These are phyloP conservation scores for Ectemnius lituratus DNA, from an alignment of 2,888 invertebrate genomes.

Conservation along the genomic window DNA sequence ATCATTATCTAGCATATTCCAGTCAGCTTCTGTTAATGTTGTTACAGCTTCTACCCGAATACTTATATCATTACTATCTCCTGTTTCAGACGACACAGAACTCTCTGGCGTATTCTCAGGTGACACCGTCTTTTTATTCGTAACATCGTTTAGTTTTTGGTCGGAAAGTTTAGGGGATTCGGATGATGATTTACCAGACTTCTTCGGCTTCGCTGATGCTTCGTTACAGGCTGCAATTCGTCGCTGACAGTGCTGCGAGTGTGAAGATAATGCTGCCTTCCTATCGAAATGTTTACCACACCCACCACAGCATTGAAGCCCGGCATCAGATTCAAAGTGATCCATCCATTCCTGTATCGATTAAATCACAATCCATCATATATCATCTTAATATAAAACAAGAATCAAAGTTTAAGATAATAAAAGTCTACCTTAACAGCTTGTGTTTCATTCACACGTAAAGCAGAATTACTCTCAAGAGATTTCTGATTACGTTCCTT, in stretches of 20 bases:
- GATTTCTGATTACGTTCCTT: constrained; percentile 27
- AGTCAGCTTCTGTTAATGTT: constrained; percentile 61
- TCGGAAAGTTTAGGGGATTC: neutral
- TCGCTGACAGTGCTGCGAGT: constrained; percentile 83
- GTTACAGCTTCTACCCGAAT: constrained; percentile 61
- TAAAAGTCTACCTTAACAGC: constrained; percentile 14
- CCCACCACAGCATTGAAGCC: constrained; percentile 83
- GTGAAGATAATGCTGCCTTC: constrained; percentile 85
- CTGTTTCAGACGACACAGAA: constrained; percentile 14
- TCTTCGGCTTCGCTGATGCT: constrained; percentile 26
- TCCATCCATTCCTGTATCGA: constrained; percentile 81
- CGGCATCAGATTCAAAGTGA: constrained; percentile 82
- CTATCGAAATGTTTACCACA: constrained; percentile 87
- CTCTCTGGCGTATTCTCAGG: neutral
- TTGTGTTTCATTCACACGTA: constrained; percentile 37
- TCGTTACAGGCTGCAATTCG: constrained; percentile 41
- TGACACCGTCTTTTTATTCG: neutral
- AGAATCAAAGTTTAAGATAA: neutral
- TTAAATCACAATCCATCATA: neutral
- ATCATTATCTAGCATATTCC: constrained; percentile 56
- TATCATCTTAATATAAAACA: neutral
- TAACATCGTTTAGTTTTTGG: neutral
- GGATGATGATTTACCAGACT: constrained; percentile 4
- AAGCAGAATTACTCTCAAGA: neutral
- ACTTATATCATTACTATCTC: constrained; percentile 33